Evolutionary conservation across 1,140 invertebrate species (phyloP), one percentile per base, ranked within the genome.

Genomic region (Episyrphus balteatus): DNA sequence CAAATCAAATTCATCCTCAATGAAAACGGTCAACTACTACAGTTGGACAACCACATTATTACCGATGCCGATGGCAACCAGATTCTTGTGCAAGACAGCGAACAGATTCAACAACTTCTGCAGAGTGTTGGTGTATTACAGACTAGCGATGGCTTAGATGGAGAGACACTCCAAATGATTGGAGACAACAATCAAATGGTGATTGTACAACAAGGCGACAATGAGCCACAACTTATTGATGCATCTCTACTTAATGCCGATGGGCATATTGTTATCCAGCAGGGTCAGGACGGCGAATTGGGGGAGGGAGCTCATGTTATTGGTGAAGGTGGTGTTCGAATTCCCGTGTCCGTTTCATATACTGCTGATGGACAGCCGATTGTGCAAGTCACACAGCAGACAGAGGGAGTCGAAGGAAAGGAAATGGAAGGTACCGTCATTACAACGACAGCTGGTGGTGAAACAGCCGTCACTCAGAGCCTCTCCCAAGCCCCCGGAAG

Each of bases 1-100:
- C 66, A 68, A 53, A 68, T 68, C n/a, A 68, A 68, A 55, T 68
- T 68, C 13, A 68, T 68, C 40, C 53, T 68, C 17, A 68, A 68
- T 19, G 66, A 68, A 40, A 67, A 66, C 45, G 66, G 66, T 0
- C 65, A 68, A 45, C 42, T 68, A 26, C 46, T 68, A 17, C 66
- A 68, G 46, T 46, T 68, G 42, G 66, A 68, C 48, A 68, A 68
- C 42, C 66, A 68, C 47, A 68, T 68, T 38, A 40, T 68, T 9
- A 68, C 66, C 34, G 66, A 68, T 50, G 65, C 65, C 17, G 66
- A 68, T 12, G 66, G 66, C 21, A 68, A 68, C 50, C 66, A 68
- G 50, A 68, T 68, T 10, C 53, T 68, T n/a, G 66, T 68, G 0
- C 66, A 68, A 38, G 65, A 68, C 52, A 58, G 59, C 7, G 66